A percentile compares a stretch with the other conserved stretches of the same genome.
phyloP scores from a whole-genome alignment of 1,140 invertebrate genomes.

The Mizuhopecten yessoensis region DNA sequence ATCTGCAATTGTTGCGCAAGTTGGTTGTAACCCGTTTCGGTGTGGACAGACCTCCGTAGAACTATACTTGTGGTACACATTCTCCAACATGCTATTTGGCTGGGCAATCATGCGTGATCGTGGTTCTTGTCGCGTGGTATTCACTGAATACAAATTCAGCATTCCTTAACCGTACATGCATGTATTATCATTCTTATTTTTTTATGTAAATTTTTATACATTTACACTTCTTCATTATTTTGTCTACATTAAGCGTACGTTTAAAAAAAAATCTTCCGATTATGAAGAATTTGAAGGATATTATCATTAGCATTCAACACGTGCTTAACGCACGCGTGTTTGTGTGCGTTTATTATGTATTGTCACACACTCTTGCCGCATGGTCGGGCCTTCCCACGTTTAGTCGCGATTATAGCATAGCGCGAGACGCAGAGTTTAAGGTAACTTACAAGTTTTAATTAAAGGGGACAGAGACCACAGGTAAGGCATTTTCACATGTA shows the following conservation, averaged over 20 bases:
- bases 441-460: neutral
- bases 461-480: slow-evolving; percentile 16
- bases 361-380: neutral
- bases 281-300: neutral
- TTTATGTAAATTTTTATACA: neutral
- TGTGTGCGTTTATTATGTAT: too few relatives aligned
- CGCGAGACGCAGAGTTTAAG: neutral
- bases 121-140: neutral
- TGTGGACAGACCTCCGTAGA: neutral
- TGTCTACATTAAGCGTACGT: neutral
- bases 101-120: neutral
- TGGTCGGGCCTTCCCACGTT: neutral
- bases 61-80: neutral
- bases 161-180: neutral
- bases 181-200: neutral
- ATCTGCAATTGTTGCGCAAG: neutral
- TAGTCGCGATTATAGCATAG: neutral
- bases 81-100: slow-evolving; percentile 22
- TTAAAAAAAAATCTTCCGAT: neutral
- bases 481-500: neutral
- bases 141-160: neutral
- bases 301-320: neutral
- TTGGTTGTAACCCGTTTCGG: neutral
- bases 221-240: neutral
- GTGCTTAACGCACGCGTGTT: neutral